A percentile compares a stretch with the other conserved stretches of the same genome.
Conservation (phyloP, 1,140 invertebrate genomes). For the Magallana angulata region DNA sequence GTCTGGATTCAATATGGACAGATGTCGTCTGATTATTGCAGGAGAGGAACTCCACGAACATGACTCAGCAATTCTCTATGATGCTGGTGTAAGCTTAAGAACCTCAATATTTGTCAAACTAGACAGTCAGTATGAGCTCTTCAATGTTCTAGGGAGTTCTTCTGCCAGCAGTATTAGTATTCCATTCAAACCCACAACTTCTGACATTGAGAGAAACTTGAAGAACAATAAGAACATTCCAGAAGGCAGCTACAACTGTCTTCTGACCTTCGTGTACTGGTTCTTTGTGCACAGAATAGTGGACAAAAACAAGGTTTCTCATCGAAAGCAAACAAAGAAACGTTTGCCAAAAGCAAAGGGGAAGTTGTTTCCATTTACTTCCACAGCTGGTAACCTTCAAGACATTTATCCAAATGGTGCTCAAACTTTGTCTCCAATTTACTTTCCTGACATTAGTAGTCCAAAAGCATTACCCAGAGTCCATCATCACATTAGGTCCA, state of each 20-base stretch:
- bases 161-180: slow-evolving; percentile 68
- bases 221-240: slow-evolving; percentile 68
- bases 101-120: slow-evolving; percentile 70
- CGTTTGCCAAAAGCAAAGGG: slow-evolving; percentile 58
- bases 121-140: slow-evolving; percentile 57
- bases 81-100: slow-evolving; percentile 65
- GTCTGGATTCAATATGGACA: slow-evolving; percentile 66
- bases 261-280: slow-evolving; percentile 73
- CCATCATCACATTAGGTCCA: slow-evolving; percentile 15
- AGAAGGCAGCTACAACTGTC: slow-evolving; percentile 69
- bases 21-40: slow-evolving; percentile 63
- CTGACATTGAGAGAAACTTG: slow-evolving; percentile 66
- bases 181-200: slow-evolving; percentile 57
- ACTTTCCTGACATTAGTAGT: not conserved
- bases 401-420: not conserved
- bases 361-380: slow-evolving; percentile 20
- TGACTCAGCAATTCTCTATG: slow-evolving; percentile 64
- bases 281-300: slow-evolving; percentile 59
- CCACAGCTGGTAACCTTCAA: not conserved
- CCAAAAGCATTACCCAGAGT: slow-evolving; percentile 7
- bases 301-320: slow-evolving; percentile 28
- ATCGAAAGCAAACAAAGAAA: slow-evolving; percentile 44
- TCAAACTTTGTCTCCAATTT: not conserved
- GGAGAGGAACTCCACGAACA: slow-evolving; percentile 63
- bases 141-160: slow-evolving; percentile 64